These are phyloP conservation scores for Leptothorax acervorum DNA, from an alignment of 2,888 invertebrate genomes.

Conservation along the genomic window DNA sequence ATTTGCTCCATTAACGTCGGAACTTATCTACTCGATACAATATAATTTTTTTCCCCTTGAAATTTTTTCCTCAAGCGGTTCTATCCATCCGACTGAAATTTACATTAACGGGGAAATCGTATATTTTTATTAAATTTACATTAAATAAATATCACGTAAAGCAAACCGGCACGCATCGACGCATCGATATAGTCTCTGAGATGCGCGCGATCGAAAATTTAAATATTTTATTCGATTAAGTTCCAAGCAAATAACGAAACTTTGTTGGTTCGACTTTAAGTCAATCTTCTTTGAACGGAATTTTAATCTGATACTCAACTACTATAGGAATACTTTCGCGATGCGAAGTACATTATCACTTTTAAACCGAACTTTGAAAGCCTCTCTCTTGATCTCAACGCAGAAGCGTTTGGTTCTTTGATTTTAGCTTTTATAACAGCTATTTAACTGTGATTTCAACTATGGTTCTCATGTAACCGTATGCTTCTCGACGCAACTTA, in stretches of 20 bases:
- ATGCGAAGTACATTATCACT: not conserved
- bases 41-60: not conserved
- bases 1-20: not conserved
- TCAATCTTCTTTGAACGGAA: constrained; percentile 9
- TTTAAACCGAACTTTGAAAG: not conserved
- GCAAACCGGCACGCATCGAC: not conserved
- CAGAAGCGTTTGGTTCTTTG: not conserved
- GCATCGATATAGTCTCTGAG: not conserved
- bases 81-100: not conserved
- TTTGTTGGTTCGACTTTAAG: constrained; percentile 14
- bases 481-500: not conserved
- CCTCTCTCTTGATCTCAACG: not conserved
- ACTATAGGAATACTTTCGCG: not conserved
- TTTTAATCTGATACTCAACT: constrained; percentile 20
- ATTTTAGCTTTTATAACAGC: not conserved
- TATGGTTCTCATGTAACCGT: not conserved
- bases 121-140: not conserved
- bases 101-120: not conserved
- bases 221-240: constrained; percentile 2
- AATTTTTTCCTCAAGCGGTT: not conserved
- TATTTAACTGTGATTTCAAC: not conserved
- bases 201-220: constrained; percentile 4
- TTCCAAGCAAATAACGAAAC: constrained; percentile 7
- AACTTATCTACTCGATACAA: not conserved
- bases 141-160: not conserved